phyloP scores from a whole-genome alignment of 2,797 vertebrate genomes.

The Amniataba percoides region DNA sequence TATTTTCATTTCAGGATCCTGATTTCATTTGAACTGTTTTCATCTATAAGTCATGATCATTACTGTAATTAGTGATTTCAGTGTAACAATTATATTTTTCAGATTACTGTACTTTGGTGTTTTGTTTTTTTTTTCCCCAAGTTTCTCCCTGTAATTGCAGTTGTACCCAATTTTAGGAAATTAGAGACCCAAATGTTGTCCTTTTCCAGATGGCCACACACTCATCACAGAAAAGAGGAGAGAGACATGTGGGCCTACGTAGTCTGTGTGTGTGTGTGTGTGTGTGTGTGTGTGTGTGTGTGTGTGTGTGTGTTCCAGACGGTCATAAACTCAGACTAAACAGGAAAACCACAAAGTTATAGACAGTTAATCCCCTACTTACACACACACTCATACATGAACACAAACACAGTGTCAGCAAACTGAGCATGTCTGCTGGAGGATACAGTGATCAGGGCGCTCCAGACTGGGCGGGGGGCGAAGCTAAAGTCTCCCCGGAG shows the following conservation, averaged over 20 bases:
- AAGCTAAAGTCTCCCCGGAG: constrained; percentile 31
- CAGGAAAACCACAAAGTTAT: constrained; percentile 77
- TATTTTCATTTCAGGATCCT: background rate
- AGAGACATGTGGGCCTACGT: constrained; percentile 9
- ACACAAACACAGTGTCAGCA: constrained; percentile 34
- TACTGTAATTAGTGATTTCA: constrained; percentile 4
- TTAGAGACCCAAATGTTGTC: constrained; percentile 29
- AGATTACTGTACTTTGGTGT: background rate
- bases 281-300: constrained; percentile 16
- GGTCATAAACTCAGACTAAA: constrained; percentile 81
- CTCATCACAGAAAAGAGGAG: constrained; percentile 1
- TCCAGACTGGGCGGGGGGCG: constrained; percentile 11
- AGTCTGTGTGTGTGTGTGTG: constrained; percentile 12
- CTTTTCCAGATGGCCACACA: constrained; percentile 47
- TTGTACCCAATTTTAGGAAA: constrained; percentile 7
- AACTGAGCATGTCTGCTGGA: constrained; percentile 37
- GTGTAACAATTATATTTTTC: background rate
- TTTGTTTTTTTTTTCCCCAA: background rate
- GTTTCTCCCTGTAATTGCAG: constrained; percentile 5
- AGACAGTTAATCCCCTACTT: constrained; percentile 68
- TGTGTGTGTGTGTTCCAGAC: constrained; percentile 71
- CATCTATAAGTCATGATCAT: background rate
- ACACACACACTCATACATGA: constrained; percentile 22
- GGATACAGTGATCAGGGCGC: constrained; percentile 24
- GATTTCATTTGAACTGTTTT: background rate